These are phyloP conservation scores for Protobothrops mucrosquamatus DNA, from an alignment of 2,113 vertebrate genomes.

Conservation along the genomic window DNA sequence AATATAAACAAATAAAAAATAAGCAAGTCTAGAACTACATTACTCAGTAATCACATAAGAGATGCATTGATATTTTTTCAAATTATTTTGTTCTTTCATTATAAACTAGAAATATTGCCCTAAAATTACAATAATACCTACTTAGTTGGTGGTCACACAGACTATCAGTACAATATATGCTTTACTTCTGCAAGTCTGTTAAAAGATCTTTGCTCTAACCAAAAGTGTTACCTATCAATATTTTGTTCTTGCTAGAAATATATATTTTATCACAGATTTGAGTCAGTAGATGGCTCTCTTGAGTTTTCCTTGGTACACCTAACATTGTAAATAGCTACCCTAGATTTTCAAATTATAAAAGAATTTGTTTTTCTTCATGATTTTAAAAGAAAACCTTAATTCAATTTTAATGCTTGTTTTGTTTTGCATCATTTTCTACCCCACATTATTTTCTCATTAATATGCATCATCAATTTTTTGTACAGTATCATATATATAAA, in stretches of 20 bases:
- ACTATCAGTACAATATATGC: neutral
- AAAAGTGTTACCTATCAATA: constrained; percentile 16
- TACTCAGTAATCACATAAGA: neutral
- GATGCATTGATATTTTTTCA: neutral
- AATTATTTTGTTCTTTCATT: constrained; percentile 4
- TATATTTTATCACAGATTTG: constrained; percentile 77
- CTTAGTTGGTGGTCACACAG: constrained; percentile 21
- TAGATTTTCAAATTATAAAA: constrained; percentile 52
- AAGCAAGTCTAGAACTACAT: neutral
- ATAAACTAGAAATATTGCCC: constrained; percentile 21
- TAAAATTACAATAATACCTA: constrained; percentile 19
- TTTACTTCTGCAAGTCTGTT: constrained; percentile 21
- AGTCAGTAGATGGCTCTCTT: constrained; percentile 99
- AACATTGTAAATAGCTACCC: constrained; percentile 67
- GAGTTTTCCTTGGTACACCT: constrained; percentile 82
- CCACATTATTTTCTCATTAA: neutral
- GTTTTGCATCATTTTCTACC: neutral
- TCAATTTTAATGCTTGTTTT: neutral
- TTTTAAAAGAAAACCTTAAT: constrained; percentile 21
- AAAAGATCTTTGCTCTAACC: neutral
- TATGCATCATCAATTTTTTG: neutral
- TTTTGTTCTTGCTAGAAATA: constrained; percentile 22
- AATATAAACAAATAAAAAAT: neutral
- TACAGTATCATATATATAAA: neutral
- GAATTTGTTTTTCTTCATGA: constrained; percentile 39